A percentile compares a stretch with the other conserved stretches of the same genome.
Evolutionary conservation across 2,888 invertebrate genomes (phyloP).

Genomic region (Drosophila bunnanda): DNA sequence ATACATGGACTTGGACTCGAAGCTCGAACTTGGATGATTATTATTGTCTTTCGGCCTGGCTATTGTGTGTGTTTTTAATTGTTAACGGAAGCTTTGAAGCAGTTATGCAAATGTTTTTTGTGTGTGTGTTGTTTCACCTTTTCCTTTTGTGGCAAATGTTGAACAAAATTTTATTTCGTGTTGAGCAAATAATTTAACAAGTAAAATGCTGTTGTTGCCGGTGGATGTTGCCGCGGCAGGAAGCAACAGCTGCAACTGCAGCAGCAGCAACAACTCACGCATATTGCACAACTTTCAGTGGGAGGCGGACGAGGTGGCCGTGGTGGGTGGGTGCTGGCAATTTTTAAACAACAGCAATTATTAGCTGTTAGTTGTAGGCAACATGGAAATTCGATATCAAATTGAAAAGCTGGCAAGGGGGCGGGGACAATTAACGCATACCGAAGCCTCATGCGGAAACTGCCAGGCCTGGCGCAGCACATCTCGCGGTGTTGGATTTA

Average conservation of each 20-base stretch:
- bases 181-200: conserved; percentile 62
- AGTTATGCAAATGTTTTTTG: conserved; percentile 65
- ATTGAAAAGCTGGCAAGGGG: conserved; percentile 24
- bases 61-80: conserved; percentile 62
- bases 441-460: conserved; percentile 41
- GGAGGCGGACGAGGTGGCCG: conserved; percentile 22
- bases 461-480: conserved; percentile 10
- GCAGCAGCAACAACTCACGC: conserved; percentile 42
- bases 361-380: conserved; percentile 46
- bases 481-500: conserved; percentile 25
- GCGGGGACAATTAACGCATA: conserved; percentile 45
- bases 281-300: conserved; percentile 55
- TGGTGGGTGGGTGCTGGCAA: conserved; percentile 22
- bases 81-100: conserved; percentile 63
- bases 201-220: conserved; percentile 45
- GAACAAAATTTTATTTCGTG: conserved; percentile 65
- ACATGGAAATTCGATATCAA: conserved; percentile 52
- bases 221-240: conserved; percentile 44
- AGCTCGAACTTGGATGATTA: conserved; percentile 36
- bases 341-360: conserved; percentile 42
- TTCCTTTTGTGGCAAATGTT: conserved; percentile 57
- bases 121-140: conserved; percentile 44
- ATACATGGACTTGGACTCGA: conserved; percentile 4
- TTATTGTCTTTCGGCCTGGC: conserved; percentile 26
- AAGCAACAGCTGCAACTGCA: conserved; percentile 33